A percentile compares a stretch with the other conserved stretches of the same genome.
phyloP scores from a whole-genome alignment of 2,113 vertebrate genomes.

The Ranitomeya imitator region DNA sequence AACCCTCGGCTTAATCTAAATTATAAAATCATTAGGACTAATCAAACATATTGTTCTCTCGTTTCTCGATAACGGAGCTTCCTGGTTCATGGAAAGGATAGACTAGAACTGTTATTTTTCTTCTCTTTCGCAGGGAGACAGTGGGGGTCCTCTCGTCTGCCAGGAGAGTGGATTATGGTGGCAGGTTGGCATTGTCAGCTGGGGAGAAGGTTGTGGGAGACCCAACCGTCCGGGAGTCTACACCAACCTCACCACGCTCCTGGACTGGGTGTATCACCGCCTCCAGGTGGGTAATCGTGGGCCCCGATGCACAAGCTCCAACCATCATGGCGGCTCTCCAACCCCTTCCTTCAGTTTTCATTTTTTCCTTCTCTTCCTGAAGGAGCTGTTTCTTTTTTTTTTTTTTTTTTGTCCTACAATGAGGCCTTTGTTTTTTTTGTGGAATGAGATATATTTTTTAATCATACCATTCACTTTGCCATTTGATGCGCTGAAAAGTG shows the following conservation, averaged over 20 bases:
- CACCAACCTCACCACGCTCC: conserved; percentile 76
- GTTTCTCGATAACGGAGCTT: too few relatives aligned
- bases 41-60: background rate
- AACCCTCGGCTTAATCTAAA: background rate
- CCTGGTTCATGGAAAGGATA: too few relatives aligned
- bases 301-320: too few relatives aligned
- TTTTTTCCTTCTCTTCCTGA: too few relatives aligned
- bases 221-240: conserved; percentile 79
- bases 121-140: conserved; percentile 57
- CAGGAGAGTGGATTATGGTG: conserved; percentile 76
- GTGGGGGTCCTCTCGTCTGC: conserved; percentile 77
- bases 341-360: too few relatives aligned
- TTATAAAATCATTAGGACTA: background rate
- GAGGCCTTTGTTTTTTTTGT: too few relatives aligned
- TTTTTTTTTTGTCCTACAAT: too few relatives aligned
- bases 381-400: too few relatives aligned
- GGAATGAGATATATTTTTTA: too few relatives aligned
- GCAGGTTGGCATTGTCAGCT: conserved; percentile 80
- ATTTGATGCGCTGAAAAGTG: too few relatives aligned
- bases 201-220: conserved; percentile 77
- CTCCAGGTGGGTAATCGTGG: conserved; percentile 30
- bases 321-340: too few relatives aligned
- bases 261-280: conserved; percentile 74
- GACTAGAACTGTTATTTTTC: background rate
- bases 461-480: too few relatives aligned